phyloP scores from a whole-genome alignment of 2,113 vertebrate genomes.

The Chamaea fasciata region DNA sequence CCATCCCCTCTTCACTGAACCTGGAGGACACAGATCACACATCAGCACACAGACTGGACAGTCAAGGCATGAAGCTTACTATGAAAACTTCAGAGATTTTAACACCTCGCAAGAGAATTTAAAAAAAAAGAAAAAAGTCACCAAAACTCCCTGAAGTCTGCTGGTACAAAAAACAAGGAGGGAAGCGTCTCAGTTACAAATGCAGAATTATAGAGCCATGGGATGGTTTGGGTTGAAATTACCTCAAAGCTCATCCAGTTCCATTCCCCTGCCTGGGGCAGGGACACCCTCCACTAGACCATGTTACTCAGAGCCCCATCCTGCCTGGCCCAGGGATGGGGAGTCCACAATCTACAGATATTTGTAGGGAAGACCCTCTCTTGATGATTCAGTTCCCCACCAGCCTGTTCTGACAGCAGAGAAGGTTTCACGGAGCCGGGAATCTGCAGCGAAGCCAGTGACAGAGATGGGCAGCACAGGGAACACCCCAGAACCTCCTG shows the following conservation, averaged over 20 bases:
- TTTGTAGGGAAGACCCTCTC: neutral
- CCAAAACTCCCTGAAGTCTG: neutral
- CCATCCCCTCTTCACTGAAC: constrained; percentile 98
- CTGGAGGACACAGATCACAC: constrained; percentile 32
- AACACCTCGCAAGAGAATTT: neutral
- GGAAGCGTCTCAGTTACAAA: neutral
- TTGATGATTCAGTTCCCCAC: neutral
- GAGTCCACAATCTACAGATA: neutral
- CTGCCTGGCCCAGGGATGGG: neutral
- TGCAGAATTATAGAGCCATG: neutral
- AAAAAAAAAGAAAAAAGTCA: neutral
- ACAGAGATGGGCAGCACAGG: accelerated
- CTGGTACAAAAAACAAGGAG: neutral
- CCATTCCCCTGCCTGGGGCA: neutral
- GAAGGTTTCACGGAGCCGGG: neutral
- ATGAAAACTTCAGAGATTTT: neutral
- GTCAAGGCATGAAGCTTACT: neutral
- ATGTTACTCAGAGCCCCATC: neutral
- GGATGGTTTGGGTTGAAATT: neutral
- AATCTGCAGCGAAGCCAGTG: neutral
- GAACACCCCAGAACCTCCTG: neutral
- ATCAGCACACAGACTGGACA: neutral
- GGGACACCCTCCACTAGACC: neutral
- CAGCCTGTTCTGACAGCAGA: neutral
- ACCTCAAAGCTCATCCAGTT: neutral